These are phyloP conservation scores for Solenopsis fugax DNA, from an alignment of 1,140 invertebrate species.

Conservation along the genomic window DNA sequence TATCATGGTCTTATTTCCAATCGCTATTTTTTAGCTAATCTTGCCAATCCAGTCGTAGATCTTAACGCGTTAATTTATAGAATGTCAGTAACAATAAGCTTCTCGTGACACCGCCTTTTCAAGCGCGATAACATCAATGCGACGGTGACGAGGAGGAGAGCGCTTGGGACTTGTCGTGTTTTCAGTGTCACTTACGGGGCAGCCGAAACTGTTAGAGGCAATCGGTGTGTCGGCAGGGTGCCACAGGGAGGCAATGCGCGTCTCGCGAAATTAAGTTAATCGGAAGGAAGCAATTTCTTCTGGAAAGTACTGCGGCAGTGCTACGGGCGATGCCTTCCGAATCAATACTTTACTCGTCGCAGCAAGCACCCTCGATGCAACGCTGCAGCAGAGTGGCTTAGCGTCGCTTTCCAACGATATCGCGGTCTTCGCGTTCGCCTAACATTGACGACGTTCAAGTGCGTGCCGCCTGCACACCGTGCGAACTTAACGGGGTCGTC, in stretches of 20 bases:
- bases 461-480: neutral
- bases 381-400: slow-evolving; percentile 51
- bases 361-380: slow-evolving; percentile 8
- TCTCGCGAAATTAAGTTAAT: slow-evolving; percentile 71
- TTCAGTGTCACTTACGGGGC: slow-evolving; percentile 39
- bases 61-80: no score
- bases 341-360: slow-evolving; percentile 62
- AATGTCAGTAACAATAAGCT: neutral
- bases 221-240: slow-evolving; percentile 33
- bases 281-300: slow-evolving; percentile 70
- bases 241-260: slow-evolving; percentile 50
- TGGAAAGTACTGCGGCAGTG: slow-evolving; percentile 55
- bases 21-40: no score
- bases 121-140: neutral
- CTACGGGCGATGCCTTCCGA: slow-evolving; percentile 55
- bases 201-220: slow-evolving; percentile 48
- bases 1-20: no score
- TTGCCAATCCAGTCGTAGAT: no score
- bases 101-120: neutral
- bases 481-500: slow-evolving; percentile 20
- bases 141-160: neutral
- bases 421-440: neutral
- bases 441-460: slow-evolving; percentile 32
- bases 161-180: neutral
- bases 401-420: slow-evolving; percentile 18